Evolutionary conservation across 2,888 invertebrate species (phyloP).

Genomic region (Meta bourneti): DNA sequence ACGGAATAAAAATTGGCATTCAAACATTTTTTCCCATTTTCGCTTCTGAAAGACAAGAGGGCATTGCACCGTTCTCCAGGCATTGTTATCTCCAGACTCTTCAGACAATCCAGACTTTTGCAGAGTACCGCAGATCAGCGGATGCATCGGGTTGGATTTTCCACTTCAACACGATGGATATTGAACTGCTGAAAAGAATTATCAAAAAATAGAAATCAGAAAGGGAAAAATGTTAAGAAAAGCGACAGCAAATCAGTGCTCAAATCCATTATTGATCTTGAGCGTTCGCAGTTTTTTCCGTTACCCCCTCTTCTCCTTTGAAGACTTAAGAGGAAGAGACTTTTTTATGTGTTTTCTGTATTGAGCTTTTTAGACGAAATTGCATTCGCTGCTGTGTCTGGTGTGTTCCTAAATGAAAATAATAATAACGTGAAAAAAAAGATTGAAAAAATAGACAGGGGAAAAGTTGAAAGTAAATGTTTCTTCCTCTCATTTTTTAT

Average conservation of each 20-base stretch:
- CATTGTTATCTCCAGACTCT: neutral
- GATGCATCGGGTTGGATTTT: constrained; percentile 19
- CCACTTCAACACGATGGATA: neutral
- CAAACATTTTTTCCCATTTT: too few relatives aligned
- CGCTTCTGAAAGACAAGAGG: too few relatives aligned
- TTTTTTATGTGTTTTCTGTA: constrained; percentile 39
- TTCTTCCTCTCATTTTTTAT: neutral
- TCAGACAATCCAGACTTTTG: neutral
- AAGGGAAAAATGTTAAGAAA: constrained; percentile 35
- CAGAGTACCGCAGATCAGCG: neutral
- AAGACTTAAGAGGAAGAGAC: constrained; percentile 29
- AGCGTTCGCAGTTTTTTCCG: constrained; percentile 40
- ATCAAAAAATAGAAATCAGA: constrained; percentile 29
- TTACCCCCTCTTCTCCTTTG: neutral
- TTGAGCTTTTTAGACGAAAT: constrained; percentile 46
- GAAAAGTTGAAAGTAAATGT: constrained; percentile 16
- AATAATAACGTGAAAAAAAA: constrained; percentile 36
- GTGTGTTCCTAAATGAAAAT: constrained; percentile 54
- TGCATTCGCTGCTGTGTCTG: constrained; percentile 35
- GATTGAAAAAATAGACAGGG: neutral
- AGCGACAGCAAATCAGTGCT: constrained; percentile 63
- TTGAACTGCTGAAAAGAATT: constrained; percentile 15
- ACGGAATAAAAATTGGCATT: too few relatives aligned
- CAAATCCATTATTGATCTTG: constrained; percentile 68
- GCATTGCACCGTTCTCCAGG: too few relatives aligned